phyloP scores from a whole-genome alignment of 2,797 vertebrate genomes.

The Oreochromis grahami region DNA sequence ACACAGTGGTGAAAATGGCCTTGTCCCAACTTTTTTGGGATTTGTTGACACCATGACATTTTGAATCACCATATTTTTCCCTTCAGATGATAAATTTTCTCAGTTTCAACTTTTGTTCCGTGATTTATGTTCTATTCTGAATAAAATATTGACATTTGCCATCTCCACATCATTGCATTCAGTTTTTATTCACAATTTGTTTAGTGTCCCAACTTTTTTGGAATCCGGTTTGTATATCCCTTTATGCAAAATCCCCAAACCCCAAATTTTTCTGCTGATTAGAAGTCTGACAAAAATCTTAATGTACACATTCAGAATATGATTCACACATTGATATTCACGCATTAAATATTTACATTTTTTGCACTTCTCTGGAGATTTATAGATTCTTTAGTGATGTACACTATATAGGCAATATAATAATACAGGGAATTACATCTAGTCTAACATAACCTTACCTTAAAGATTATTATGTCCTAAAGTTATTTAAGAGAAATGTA shows the following conservation, averaged over 20 bases:
- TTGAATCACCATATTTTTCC: no score
- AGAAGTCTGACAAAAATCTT: neutral
- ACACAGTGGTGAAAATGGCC: no score
- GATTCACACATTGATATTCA: neutral
- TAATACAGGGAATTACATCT: neutral
- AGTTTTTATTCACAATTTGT: no score
- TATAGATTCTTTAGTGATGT: neutral
- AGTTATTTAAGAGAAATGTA: neutral
- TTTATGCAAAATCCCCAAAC: neutral
- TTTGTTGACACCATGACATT: no score
- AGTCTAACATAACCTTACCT: neutral
- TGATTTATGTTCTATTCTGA: no score
- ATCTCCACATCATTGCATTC: no score
- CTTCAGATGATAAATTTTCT: no score
- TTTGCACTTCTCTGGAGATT: neutral
- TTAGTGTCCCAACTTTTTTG: no score
- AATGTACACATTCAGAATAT: neutral
- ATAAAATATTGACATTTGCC: no score
- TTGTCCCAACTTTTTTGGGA: no score
- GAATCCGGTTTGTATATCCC: no score
- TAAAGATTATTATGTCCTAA: neutral
- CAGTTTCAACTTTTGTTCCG: no score
- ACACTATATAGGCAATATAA: neutral
- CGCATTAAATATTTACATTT: neutral
- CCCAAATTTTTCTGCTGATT: neutral